A percentile compares a stretch with the other conserved stretches of the same genome.
These are phyloP conservation scores for Eutolmus rufibarbis DNA, from an alignment of 2,888 invertebrate genomes.

Conservation along the genomic window DNA sequence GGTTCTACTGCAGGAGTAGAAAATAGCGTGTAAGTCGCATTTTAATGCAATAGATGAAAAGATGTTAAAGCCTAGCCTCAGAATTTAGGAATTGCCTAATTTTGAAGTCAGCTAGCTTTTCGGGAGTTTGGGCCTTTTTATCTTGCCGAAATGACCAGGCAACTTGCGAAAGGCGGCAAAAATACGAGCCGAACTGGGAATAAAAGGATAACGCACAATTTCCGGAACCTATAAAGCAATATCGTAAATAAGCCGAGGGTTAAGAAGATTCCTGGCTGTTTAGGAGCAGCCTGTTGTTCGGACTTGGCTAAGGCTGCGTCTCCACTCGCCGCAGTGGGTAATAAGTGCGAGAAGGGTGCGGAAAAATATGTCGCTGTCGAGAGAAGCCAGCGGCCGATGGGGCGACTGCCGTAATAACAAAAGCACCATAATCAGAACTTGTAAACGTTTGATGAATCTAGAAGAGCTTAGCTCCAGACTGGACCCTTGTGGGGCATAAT, in stretches of 20 bases:
- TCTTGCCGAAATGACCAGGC: not conserved
- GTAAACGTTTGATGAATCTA: constrained; percentile 41
- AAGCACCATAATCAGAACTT: constrained; percentile 36
- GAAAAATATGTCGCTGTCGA: constrained; percentile 20
- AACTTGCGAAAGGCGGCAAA: not conserved
- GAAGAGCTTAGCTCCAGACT: constrained; percentile 19
- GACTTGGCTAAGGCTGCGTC: not conserved
- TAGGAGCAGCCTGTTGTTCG: constrained; percentile 27
- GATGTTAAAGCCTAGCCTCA: not conserved
- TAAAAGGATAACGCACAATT: constrained; percentile 37
- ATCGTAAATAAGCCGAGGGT: constrained; percentile 40
- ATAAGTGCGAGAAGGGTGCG: constrained; percentile 34
- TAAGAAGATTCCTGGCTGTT: constrained; percentile 10
- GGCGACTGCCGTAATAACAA: constrained; percentile 19
- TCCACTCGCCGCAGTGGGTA: not conserved
- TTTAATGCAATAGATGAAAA: not conserved
- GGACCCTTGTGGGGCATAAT: constrained; percentile 12
- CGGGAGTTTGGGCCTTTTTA: not conserved
- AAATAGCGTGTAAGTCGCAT: not conserved
- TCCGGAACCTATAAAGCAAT: constrained; percentile 38
- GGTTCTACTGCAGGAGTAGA: not conserved
- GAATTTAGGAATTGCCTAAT: not conserved
- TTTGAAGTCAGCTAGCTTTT: not conserved
- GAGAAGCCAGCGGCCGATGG: not conserved
- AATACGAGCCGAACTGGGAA: constrained; percentile 12